Evolutionary conservation across 2,113 vertebrate species (phyloP).

Genomic region (Toxostoma redivivum): DNA sequence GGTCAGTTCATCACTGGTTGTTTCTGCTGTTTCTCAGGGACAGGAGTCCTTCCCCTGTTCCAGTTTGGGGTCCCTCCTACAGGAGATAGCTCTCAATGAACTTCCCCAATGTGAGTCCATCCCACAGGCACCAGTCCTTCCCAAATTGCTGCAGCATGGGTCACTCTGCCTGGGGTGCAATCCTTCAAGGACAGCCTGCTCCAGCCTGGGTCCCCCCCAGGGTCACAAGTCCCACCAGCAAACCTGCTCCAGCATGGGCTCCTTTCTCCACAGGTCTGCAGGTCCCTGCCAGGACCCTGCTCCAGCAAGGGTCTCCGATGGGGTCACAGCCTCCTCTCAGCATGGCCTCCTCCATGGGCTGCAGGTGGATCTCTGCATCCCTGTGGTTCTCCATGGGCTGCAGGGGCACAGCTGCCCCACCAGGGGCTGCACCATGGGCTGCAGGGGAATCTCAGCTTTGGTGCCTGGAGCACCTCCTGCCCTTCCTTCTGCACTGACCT

Average conservation of each 20-base stretch:
- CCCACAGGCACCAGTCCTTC: background rate
- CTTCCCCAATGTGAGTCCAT: rapidly evolving
- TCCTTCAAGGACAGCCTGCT: background rate
- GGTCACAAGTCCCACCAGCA: background rate
- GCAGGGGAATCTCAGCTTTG: background rate
- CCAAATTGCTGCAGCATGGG: rapidly evolving
- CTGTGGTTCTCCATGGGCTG: background rate
- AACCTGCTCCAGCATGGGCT: background rate
- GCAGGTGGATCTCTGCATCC: background rate
- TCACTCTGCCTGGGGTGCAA: background rate
- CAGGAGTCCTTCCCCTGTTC: background rate
- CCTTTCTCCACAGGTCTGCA: background rate
- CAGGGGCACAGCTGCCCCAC: background rate
- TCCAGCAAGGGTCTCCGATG: background rate
- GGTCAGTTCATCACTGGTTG: background rate
- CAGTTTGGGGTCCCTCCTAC: rapidly evolving
- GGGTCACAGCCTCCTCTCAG: background rate
- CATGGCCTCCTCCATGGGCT: background rate
- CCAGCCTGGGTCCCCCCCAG: background rate
- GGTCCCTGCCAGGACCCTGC: background rate
- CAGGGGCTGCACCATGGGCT: background rate
- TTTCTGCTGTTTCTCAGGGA: background rate
- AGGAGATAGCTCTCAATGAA: rapidly evolving
- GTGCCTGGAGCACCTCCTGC: background rate
- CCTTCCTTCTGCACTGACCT: background rate